These are phyloP conservation scores for Bombus consobrinus DNA, from an alignment of 1,140 invertebrate genomes.

Conservation along the genomic window DNA sequence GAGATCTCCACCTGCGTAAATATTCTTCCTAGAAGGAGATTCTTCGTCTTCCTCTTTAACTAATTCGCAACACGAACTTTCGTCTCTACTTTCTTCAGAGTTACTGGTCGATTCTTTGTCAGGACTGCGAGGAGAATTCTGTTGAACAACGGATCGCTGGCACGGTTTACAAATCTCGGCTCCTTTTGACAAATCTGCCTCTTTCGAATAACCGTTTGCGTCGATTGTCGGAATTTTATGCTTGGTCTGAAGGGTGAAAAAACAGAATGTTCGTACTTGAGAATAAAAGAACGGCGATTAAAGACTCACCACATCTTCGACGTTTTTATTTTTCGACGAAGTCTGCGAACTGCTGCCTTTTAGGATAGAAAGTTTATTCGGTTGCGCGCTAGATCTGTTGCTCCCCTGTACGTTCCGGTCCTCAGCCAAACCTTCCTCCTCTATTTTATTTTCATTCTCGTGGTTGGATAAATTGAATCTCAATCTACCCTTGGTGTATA, in stretches of 20 bases:
- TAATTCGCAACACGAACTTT: neutral
- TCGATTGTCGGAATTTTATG: neutral
- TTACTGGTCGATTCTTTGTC: conserved; percentile 9
- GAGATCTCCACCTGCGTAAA: conserved; percentile 58
- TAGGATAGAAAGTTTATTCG: neutral
- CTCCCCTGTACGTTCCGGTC: neutral
- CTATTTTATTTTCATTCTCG: neutral
- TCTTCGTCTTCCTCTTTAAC: conserved; percentile 14
- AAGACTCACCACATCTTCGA: neutral
- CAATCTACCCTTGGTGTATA: neutral
- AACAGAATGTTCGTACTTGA: too few species aligned
- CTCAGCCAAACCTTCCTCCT: neutral
- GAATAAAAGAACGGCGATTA: neutral
- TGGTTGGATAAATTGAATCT: neutral
- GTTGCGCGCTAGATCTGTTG: neutral
- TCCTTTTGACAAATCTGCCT: neutral
- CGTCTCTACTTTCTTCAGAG: conserved; percentile 20
- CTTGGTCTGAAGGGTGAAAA: neutral
- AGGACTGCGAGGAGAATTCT: neutral
- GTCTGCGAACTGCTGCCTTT: neutral
- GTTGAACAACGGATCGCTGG: neutral
- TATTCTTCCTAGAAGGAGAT: neutral
- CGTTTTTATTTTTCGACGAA: neutral
- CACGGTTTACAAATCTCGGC: conserved; percentile 10
- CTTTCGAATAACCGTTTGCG: neutral